These are phyloP conservation scores for Melanerpes aurifrons DNA, from an alignment of 2,113 vertebrate genomes.

Conservation along the genomic window DNA sequence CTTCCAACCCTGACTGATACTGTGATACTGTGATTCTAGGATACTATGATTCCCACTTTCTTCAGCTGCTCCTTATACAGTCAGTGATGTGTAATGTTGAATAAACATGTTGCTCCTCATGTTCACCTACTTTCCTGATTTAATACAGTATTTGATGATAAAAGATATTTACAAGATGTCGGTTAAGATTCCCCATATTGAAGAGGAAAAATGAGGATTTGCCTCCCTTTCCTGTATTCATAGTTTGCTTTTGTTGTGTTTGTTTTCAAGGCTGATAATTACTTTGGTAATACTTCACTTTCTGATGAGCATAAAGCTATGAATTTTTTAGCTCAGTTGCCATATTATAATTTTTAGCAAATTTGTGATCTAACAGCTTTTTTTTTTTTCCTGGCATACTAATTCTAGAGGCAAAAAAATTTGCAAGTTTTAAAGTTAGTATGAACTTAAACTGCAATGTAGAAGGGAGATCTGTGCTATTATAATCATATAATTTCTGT, in stretches of 20 bases:
- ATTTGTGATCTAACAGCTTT: background rate
- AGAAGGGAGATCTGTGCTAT: background rate
- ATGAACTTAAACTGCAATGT: background rate
- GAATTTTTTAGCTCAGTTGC: background rate
- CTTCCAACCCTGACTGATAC: no score
- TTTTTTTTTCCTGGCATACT: rapidly evolving
- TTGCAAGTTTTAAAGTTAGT: background rate
- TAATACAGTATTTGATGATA: background rate
- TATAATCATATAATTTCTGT: background rate
- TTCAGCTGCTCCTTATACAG: background rate
- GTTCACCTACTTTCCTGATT: background rate
- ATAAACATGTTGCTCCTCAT: background rate
- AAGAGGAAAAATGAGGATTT: background rate
- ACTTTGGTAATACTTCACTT: background rate
- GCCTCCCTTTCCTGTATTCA: background rate
- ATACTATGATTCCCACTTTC: no score
- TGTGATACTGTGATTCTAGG: no score
- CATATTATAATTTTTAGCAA: background rate
- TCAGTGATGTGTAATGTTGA: background rate
- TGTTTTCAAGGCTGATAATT: background rate
- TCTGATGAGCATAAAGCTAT: background rate
- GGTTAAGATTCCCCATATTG: background rate
- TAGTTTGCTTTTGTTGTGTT: background rate
- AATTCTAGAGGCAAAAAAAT: background rate
- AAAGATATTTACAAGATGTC: background rate